Evolutionary conservation across 2,797 vertebrate genomes (phyloP), one percentile per base, ranked within the genome.

Genomic region (Chloroceryle inda): DNA sequence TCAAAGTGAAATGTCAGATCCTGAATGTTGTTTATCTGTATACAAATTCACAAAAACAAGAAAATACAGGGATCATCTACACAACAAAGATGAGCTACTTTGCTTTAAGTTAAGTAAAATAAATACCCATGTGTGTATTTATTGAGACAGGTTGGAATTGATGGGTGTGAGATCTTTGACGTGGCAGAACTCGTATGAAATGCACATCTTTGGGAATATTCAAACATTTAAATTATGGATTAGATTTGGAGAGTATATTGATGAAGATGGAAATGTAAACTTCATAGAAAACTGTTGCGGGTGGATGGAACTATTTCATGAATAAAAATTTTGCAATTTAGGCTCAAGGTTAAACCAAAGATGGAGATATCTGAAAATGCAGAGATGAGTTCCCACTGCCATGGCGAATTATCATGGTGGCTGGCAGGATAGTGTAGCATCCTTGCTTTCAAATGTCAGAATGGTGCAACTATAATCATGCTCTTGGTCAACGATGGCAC

Each of bases 1-100:
- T 97, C 96, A 97, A 94, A 97, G 92, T 85, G 95, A 96, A 96
- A 96, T 97, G 96, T 96, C 96, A 94, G 88, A 94, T 97, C 89
- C 89, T 95, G 95, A 94, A 96, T 90, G 95, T 82, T 96, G 93
- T 96, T 97, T 97, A 93, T 96, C 94, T 90, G 93, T 97, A 96
- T 94, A 96, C 95, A 96, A 95, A 95, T 91, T 73, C 96, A 91
- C 94, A 88, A 95, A 96, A 93, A 68, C 79, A 94, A 88, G 96
- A 95, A 96, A 96, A 96, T 95, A 95, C 18, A 86, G 61, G 82
- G 79, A 88, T 76, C 22, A 0, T 89, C 95, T 94, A 61, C 82
- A 95, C 91, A 96, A 94, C 94, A 95, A 93, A 96, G 82, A 71
- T 68, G 64, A 77, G 88, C 80, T 91, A 67, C 81, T 91, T 94